These are phyloP conservation scores for Spinus olivaceus DNA, from an alignment of 2,797 vertebrate species.

Conservation along the genomic window DNA sequence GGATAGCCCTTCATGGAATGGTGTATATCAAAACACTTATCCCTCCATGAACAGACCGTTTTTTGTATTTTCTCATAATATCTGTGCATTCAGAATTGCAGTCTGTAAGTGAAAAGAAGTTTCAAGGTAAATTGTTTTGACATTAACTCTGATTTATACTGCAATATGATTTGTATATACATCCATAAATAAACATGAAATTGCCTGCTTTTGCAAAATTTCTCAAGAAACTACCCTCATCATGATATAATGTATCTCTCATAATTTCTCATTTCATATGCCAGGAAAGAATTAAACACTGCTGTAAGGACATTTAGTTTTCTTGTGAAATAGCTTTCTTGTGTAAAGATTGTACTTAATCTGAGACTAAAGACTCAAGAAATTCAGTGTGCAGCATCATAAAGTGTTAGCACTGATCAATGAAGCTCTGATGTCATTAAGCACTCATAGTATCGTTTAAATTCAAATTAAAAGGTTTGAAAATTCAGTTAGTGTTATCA, in stretches of 20 bases:
- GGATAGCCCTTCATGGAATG: neutral
- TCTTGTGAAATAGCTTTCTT: neutral
- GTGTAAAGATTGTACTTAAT: neutral
- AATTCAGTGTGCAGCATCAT: neutral
- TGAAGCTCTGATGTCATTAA: neutral
- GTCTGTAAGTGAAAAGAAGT: neutral
- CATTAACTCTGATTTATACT: neutral
- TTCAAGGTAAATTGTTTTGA: neutral
- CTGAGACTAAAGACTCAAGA: neutral
- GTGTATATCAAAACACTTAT: neutral
- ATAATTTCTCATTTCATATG: neutral
- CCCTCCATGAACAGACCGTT: fast-evolving
- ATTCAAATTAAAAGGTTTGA: neutral
- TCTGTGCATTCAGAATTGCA: neutral
- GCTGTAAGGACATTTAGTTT: neutral
- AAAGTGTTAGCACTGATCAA: neutral
- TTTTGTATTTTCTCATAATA: neutral
- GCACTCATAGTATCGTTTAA: neutral
- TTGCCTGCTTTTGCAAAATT: neutral
- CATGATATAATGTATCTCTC: neutral
- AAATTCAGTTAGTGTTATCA: neutral
- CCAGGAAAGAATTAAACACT: neutral
- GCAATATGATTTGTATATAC: neutral
- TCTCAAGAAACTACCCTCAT: neutral
- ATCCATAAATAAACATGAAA: neutral